Evolutionary conservation across 2,888 invertebrate species (phyloP), one percentile per base, ranked within the genome.

Genomic region (Argyresthia albistria): DNA sequence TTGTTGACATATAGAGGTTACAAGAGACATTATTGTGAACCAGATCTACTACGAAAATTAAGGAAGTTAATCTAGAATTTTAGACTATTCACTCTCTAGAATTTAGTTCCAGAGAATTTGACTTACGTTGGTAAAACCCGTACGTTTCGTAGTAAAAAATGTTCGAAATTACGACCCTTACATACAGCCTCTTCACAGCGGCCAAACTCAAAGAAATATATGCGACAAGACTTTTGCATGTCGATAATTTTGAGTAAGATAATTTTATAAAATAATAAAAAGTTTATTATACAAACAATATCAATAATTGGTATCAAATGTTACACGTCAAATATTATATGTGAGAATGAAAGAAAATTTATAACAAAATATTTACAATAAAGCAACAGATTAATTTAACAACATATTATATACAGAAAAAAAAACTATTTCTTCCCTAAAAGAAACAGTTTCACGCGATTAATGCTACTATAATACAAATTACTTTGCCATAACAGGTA

Each of bases 401-500:
- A 84, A 84, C 80, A 74, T 78, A 74, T 70, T 80, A 82, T 86
- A 73, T 86, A 86, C 82, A 73, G 62, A 74, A 59, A 60, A 67
- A 74, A 69, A 2, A 71, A 69, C 69, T 70, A 68, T 61, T 61
- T 69, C 72, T 73, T 74, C 74, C 61, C 59, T 62, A 61, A 62
- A 70, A 73, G 73, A 75, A 70, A 67, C 58, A 59, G 60, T 67
- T 70, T 67, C 65, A 67, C 68, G 69, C 70, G 67, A 47, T 52
- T 42, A 47, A 47, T 35, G 54, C 53, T 75, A 73, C 72, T 83
- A 82, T 77, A 78, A 77, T 81, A 84, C 83, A 84, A 76, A 78
- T 81, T 78, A 83, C 76, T 84, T 86, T 82, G 80, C 82, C 82
- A 83, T 83, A 86, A 87, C 86, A 86, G 87, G 87, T 87, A 87